phyloP scores from a whole-genome alignment of 2,113 vertebrate species.

The Pelmatolapia mariae region DNA sequence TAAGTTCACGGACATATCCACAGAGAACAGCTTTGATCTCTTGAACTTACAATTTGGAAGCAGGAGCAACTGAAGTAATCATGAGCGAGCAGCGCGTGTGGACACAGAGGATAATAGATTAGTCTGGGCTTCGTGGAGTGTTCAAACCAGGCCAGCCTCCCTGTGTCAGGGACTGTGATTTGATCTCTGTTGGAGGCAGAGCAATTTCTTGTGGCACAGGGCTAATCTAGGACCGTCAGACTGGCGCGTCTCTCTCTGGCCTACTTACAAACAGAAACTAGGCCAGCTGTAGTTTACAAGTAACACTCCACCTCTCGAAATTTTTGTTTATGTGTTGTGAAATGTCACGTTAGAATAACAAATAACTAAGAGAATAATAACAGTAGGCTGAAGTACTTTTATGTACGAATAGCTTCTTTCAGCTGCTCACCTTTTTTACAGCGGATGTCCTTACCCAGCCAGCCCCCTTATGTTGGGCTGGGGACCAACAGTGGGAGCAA shows the following conservation, averaged over 20 bases:
- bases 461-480: not conserved
- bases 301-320: not conserved
- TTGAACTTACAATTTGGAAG: not conserved
- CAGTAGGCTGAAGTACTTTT: not conserved
- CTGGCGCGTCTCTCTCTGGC: constrained; percentile 41
- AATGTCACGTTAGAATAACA: not conserved
- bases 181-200: constrained; percentile 49
- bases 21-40: not conserved
- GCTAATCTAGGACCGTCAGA: constrained; percentile 48
- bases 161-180: constrained; percentile 36
- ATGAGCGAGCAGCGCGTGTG: not conserved
- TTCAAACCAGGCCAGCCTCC: constrained; percentile 40
- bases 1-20: not conserved
- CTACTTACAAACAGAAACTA: constrained; percentile 64
- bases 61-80: not conserved
- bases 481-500: not conserved
- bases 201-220: constrained; percentile 26
- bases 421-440: not conserved
- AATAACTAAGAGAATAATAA: not conserved
- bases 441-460: not conserved
- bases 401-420: not conserved
- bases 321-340: constrained; percentile 13
- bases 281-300: constrained; percentile 48
- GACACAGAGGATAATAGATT: constrained; percentile 22
- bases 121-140: constrained; percentile 1